Percentiles rank a stretch among this genome's conserved stretches.
phyloP scores from a whole-genome alignment of 2,797 vertebrate genomes.

The Darevskia mixta region DNA sequence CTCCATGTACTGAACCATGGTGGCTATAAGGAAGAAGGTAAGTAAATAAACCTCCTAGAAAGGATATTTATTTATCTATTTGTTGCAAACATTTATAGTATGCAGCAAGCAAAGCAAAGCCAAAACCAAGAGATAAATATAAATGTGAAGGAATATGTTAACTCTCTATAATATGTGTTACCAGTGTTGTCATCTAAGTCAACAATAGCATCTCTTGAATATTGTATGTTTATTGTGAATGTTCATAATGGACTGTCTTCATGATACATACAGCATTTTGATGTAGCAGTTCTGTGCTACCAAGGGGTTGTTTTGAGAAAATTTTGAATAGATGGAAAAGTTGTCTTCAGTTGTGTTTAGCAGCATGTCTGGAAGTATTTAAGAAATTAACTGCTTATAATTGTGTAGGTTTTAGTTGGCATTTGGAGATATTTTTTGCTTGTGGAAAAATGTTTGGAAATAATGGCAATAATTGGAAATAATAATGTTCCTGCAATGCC shows the following conservation, averaged over 20 bases:
- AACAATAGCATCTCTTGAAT: background rate
- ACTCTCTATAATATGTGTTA: slow-evolving; percentile 13
- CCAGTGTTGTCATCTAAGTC: background rate
- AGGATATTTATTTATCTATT: slow-evolving; percentile 3
- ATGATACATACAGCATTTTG: background rate
- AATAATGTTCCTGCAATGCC: background rate
- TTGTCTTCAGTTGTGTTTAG: background rate
- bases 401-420: background rate
- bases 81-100: slow-evolving; percentile 4
- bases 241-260: slow-evolving; percentile 3
- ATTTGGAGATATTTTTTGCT: background rate
- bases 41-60: background rate
- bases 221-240: background rate
- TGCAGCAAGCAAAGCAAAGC: slow-evolving; percentile 4
- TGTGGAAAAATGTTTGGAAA: too few species aligned
- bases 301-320: slow-evolving; percentile 14
- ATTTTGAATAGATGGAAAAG: background rate
- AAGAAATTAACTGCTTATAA: background rate
- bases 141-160: background rate
- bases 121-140: slow-evolving; percentile 11
- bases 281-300: background rate
- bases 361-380: background rate
- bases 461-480: background rate
- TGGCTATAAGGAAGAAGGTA: slow-evolving; percentile 17
- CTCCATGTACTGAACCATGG: background rate